Evolutionary conservation across 2,797 vertebrate genomes (phyloP).

Genomic region (Acropternis orthonyx): DNA sequence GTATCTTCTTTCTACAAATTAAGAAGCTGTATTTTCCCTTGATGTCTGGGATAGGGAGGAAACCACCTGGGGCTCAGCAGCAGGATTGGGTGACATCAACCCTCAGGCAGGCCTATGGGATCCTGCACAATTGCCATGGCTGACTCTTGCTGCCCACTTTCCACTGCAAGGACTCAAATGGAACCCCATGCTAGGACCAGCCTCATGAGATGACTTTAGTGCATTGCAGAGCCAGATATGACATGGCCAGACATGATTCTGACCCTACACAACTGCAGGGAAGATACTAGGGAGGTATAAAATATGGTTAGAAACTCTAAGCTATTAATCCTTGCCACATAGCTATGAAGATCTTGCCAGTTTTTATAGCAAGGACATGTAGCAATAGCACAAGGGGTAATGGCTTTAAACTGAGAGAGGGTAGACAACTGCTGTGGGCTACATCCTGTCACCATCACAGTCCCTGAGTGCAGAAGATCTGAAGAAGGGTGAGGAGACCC

Average conservation of each 20-base stretch:
- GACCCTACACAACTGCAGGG: not conserved
- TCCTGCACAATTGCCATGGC: not conserved
- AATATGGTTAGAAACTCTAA: not conserved
- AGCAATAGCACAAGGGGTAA: not conserved
- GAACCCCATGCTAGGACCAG: not conserved
- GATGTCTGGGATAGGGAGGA: not conserved
- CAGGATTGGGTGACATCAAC: accelerated
- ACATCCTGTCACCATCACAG: not conserved
- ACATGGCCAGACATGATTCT: not conserved
- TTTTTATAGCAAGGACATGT: not conserved
- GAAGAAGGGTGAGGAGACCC: not conserved
- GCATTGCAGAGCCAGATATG: not conserved
- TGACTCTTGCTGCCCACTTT: not conserved
- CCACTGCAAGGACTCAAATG: not conserved
- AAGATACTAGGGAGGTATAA: not conserved
- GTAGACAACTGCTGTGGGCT: not conserved
- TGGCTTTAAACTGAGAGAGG: not conserved
- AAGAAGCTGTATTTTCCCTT: not conserved
- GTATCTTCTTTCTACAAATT: not conserved
- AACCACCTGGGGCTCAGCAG: accelerated
- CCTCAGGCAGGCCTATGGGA: not conserved
- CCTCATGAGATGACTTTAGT: not conserved
- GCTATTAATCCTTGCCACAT: not conserved
- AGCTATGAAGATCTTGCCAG: not conserved
- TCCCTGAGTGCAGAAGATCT: accelerated